Percentiles rank a stretch among this genome's conserved stretches.
These are phyloP conservation scores for Oncorhynchus gorbuscha DNA, from an alignment of 2,113 vertebrate genomes.

Conservation along the genomic window DNA sequence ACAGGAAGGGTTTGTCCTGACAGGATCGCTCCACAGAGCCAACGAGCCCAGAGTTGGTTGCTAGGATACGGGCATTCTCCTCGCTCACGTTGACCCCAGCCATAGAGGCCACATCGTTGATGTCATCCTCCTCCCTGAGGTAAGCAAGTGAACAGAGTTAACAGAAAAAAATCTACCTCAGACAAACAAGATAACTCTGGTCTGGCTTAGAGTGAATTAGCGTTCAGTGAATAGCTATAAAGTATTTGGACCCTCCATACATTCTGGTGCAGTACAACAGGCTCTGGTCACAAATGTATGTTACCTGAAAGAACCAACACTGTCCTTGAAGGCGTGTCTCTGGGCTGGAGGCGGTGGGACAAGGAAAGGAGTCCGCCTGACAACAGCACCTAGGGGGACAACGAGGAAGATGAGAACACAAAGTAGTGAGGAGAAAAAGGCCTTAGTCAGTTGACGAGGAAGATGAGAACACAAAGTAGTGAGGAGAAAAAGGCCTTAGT, in stretches of 20 bases:
- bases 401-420: not conserved
- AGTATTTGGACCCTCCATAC: too few relatives aligned
- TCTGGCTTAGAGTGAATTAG: not conserved
- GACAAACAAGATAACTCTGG: not conserved
- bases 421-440: not conserved
- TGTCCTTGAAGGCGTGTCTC: slow-evolving; percentile 22
- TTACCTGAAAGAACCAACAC: slow-evolving; percentile 58
- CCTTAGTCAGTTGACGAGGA: too few relatives aligned
- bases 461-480: not conserved
- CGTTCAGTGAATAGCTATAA: not conserved
- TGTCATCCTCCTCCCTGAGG: slow-evolving; percentile 88
- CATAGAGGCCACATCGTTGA: slow-evolving; percentile 96
- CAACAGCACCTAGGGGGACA: not conserved
- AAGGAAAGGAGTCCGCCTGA: not conserved
- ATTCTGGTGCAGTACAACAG: too few relatives aligned
- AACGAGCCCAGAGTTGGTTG: slow-evolving; percentile 74
- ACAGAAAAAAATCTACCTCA: not conserved
- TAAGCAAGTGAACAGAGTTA: not conserved
- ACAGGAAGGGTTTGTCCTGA: slow-evolving; percentile 86
- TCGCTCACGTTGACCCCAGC: slow-evolving; percentile 89
- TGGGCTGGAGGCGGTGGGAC: not conserved
- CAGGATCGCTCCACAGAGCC: slow-evolving; percentile 85
- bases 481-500: not conserved
- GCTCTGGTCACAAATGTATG: not conserved
- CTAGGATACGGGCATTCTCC: slow-evolving; percentile 83